A percentile compares a stretch with the other conserved stretches of the same genome.
Conservation (phyloP, 2,888 invertebrate genomes). For the Eupelmus urozonus region DNA sequence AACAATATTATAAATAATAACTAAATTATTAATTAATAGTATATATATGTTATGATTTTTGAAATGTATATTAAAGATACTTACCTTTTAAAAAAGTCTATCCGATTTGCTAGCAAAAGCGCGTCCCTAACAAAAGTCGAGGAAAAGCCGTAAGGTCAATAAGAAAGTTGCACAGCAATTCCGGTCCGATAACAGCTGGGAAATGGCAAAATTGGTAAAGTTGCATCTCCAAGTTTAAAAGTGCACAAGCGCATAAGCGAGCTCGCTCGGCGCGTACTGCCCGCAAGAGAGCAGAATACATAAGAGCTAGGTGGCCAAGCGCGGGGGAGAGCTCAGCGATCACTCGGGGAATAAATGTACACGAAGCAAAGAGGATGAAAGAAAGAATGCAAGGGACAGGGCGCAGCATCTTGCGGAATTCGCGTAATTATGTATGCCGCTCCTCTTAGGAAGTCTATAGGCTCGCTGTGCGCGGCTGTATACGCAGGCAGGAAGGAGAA, state of each 20-base stretch:
- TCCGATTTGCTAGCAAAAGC: too few species aligned
- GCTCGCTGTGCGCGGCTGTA: too few species aligned
- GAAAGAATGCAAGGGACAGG: conserved; percentile 2
- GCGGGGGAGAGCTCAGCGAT: background rate
- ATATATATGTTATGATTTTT: too few species aligned
- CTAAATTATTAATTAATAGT: too few species aligned
- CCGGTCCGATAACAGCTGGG: background rate
- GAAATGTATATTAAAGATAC: too few species aligned
- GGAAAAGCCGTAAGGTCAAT: background rate
- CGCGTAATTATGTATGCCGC: conserved; percentile 19
- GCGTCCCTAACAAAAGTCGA: too few species aligned
- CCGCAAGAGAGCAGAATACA: background rate
- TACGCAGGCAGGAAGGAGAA: background rate
- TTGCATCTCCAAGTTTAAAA: background rate
- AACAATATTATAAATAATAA: too few species aligned
- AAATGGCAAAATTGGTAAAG: background rate
- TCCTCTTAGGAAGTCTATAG: background rate
- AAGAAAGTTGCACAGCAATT: background rate
- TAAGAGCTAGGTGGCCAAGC: too few species aligned
- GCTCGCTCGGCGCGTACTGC: too few species aligned
- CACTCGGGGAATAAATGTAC: conserved; percentile 16
- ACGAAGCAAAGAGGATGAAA: too few species aligned
- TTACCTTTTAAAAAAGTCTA: too few species aligned
- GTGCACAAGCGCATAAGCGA: background rate
- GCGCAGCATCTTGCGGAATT: conserved; percentile 8